These are phyloP conservation scores for Drosophila truncata DNA, from an alignment of 1,140 invertebrate genomes.

Conservation along the genomic window DNA sequence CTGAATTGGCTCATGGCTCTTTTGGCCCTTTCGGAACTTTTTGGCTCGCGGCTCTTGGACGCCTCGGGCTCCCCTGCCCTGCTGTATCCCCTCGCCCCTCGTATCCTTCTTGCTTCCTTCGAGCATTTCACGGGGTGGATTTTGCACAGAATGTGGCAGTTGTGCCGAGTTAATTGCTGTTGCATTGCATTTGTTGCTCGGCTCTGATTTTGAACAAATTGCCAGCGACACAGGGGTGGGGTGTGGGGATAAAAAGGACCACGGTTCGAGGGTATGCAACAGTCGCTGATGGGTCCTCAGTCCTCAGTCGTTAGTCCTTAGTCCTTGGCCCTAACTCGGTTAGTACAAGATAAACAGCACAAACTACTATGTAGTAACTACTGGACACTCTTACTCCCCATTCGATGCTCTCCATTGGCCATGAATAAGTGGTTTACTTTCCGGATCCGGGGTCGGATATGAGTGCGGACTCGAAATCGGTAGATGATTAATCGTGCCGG, in stretches of 20 bases:
- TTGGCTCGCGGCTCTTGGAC: conserved; percentile 53
- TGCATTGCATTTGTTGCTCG: conserved; percentile 81
- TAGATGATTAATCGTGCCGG: conserved; percentile 44
- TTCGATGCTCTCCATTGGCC: conserved; percentile 38
- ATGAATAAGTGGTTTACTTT: conserved; percentile 58
- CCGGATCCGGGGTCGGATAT: conserved; percentile 51
- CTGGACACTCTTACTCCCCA: background rate
- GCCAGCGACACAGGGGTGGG: conserved; percentile 61
- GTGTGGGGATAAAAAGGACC: background rate
- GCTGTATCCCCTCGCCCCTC: background rate
- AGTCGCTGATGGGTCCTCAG: conserved; percentile 46
- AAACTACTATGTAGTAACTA: conserved; percentile 37
- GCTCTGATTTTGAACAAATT: conserved; percentile 82
- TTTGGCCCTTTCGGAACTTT: conserved; percentile 51
- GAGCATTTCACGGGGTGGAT: conserved; percentile 73
- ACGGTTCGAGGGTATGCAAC: conserved; percentile 39
- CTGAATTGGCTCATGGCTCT: conserved; percentile 79
- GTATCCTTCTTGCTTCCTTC: background rate
- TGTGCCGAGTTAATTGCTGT: conserved; percentile 83
- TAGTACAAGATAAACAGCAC: conserved; percentile 56
- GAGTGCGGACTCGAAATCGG: conserved; percentile 49
- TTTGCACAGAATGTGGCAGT: conserved; percentile 80
- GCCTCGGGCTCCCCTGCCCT: conserved; percentile 37
- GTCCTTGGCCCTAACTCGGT: conserved; percentile 51
- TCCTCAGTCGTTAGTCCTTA: conserved; percentile 1